Percentiles rank a stretch among this genome's conserved stretches.
phyloP scores from a whole-genome alignment of 2,113 vertebrate genomes.

The Forbesichthys papilliferus region DNA sequence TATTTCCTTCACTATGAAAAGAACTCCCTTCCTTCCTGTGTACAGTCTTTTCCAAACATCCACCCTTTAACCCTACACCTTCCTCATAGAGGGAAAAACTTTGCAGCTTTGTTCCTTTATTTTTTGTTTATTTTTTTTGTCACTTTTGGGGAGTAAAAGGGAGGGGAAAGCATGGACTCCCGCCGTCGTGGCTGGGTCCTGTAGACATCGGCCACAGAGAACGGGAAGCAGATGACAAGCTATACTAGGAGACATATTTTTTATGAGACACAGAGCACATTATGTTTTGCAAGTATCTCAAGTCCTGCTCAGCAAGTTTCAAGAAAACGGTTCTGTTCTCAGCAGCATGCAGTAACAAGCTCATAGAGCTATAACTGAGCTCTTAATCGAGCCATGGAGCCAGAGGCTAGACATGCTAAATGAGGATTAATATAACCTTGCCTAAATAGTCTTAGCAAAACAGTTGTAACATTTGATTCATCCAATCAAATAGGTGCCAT shows the following conservation, averaged over 20 bases:
- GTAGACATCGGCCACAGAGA: constrained; percentile 21
- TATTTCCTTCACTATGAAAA: constrained; percentile 8
- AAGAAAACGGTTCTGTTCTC: constrained; percentile 21
- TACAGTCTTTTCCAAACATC: constrained; percentile 1
- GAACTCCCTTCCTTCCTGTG: constrained; percentile 1
- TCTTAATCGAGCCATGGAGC: constrained; percentile 1
- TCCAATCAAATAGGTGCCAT: background rate
- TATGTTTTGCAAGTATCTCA: constrained; percentile 32
- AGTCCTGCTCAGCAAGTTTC: constrained; percentile 27
- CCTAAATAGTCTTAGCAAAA: constrained; percentile 17
- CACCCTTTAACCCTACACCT: background rate
- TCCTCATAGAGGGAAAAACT: background rate
- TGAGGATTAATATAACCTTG: constrained; percentile 21
- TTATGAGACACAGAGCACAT: constrained; percentile 44
- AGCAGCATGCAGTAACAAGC: constrained; percentile 15
- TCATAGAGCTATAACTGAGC: constrained; percentile 9
- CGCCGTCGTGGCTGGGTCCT: constrained; percentile 5
- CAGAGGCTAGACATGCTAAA: constrained; percentile 1
- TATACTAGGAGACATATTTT: constrained; percentile 16
- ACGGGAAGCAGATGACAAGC: constrained; percentile 43
- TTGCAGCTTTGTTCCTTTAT: background rate
- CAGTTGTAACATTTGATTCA: constrained; percentile 10
- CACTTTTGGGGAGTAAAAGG: background rate
- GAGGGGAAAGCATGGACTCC: background rate
- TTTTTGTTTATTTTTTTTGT: background rate